A percentile compares a stretch with the other conserved stretches of the same genome.
Evolutionary conservation across 2,113 vertebrate genomes (phyloP).

Genomic region (Hassar affinis): DNA sequence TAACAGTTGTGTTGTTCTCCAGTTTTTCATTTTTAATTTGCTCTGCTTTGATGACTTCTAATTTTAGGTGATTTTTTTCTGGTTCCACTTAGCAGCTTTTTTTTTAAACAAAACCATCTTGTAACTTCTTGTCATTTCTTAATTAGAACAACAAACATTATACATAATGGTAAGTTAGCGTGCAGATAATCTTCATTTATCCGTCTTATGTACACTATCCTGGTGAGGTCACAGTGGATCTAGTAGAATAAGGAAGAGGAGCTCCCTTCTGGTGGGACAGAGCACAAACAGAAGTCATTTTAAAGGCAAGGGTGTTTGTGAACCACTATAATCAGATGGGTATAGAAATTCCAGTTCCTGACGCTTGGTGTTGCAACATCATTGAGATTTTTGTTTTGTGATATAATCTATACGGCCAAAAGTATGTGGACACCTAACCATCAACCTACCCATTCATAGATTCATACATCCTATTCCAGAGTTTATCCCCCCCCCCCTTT

Average conservation of each 20-base stretch:
- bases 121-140: neutral
- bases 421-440: neutral
- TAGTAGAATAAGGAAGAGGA: neutral
- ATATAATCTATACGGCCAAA: neutral
- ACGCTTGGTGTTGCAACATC: no score
- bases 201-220: neutral
- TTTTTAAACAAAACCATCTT: neutral
- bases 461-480: neutral
- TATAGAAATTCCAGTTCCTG: neutral
- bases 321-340: no score
- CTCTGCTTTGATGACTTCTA: neutral
- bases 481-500: neutral
- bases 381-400: neutral
- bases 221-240: neutral
- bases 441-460: no score
- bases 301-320: no score
- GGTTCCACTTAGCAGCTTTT: neutral
- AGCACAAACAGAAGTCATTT: neutral
- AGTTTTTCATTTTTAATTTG: neutral
- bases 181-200: neutral
- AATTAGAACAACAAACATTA: neutral
- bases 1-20: no score
- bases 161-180: neutral
- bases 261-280: neutral
- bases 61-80: neutral